phyloP scores from a whole-genome alignment of 2,113 vertebrate species.

The Tympanuchus pallidicinctus region DNA sequence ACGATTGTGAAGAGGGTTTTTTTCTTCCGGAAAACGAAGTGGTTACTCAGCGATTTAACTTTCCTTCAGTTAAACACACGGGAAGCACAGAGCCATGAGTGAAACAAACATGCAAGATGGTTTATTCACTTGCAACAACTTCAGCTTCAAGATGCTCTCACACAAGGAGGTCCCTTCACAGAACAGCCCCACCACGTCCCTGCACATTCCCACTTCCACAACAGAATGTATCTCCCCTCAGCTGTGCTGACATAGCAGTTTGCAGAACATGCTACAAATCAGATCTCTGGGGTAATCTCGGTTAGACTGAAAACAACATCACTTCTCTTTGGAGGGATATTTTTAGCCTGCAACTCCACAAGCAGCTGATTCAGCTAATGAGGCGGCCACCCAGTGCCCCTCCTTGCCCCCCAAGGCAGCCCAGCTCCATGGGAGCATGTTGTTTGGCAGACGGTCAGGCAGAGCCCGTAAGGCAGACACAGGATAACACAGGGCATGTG shows the following conservation, averaged over 20 bases:
- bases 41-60: background rate
- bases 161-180: background rate
- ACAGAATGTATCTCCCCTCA: background rate
- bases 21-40: background rate
- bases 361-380: slow-evolving; percentile 28
- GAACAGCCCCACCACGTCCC: background rate
- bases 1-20: background rate
- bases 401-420: background rate
- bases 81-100: background rate
- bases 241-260: background rate
- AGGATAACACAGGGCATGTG: accelerated
- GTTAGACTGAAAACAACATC: background rate
- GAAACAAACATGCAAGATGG: background rate
- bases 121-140: background rate
- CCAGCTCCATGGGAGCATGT: background rate
- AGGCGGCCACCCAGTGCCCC: too few relatives aligned
- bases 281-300: background rate
- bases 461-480: background rate
- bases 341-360: slow-evolving; percentile 34
- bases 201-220: background rate
- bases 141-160: background rate
- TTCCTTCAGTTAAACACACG: background rate
- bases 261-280: background rate
- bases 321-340: background rate
- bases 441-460: background rate